Evolutionary conservation across 2,113 vertebrate genomes (phyloP), one percentile per base, ranked within the genome.

Genomic region (Odobenus rosmarus): DNA sequence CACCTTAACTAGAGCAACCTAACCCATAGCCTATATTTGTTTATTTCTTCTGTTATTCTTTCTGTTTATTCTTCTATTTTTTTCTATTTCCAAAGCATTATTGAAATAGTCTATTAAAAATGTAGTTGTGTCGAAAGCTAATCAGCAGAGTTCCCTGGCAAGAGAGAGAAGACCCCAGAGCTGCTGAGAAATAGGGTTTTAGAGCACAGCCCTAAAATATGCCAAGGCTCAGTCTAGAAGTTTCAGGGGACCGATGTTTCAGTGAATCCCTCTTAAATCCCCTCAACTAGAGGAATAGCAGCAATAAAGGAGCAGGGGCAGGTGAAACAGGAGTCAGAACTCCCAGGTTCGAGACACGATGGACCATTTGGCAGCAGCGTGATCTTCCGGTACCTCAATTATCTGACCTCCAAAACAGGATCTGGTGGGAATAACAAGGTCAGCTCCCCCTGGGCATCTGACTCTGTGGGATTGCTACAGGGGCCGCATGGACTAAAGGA

Each of bases 41-140:
- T 74, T 69, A 81, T 81, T 62, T 12, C 59, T 49, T 42, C 28
- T 46, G 46, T 46, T 46, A 9, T 46, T 46, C 46, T 46, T 46
- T 46, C 46, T 46, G 46, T 46, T 46, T 46, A 46, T 46, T 46
- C 46, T 46, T 46, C 46, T 46, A 46, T 46, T 46, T 46, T 72
- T 76, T 74, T 42, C 39, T 77, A 24, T 59, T 80, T 64, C 13
- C 51, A 95, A 90, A 90, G 19, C 31, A 90, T 39, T 55, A 55
- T 39, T 69, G 64, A 82, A 74, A 76, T 77, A 55, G 13, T 31
- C 76, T 88, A 82, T 28, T 46, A 80, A 74, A 49, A 86, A 61
- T 3, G 18, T 49, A 51, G 13, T 82, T 49, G 51, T 84, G 15
- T 42, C 81, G 28, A 84, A 64, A 79, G 23, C 24, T 31, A 77